Conservation (phyloP, 2,113 vertebrate genomes). For the Lontra canadensis region DNA sequence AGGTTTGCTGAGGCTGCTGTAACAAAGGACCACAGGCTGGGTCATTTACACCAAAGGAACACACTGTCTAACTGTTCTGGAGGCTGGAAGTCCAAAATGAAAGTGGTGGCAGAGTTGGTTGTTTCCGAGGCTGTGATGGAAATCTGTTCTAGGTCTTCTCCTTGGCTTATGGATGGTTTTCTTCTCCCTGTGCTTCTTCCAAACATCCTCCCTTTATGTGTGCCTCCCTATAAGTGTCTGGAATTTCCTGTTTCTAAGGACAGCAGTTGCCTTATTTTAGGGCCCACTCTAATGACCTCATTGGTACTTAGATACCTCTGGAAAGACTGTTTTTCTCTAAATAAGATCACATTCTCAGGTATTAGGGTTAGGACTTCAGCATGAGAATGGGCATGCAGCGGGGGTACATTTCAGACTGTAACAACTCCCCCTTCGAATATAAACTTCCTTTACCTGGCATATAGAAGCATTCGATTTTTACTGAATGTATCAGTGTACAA, state of each 20-base stretch:
- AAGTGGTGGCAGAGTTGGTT: not conserved
- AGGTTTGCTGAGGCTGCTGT: not conserved
- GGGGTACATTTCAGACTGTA: not conserved
- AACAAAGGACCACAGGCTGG: not conserved
- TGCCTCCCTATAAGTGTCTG: not conserved
- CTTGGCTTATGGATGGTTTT: rapidly evolving
- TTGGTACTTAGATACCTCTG: not conserved
- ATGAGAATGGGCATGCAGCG: not conserved
- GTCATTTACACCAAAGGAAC: not conserved
- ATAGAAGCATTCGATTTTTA: not conserved
- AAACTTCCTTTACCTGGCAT: not conserved
- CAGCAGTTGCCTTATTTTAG: not conserved
- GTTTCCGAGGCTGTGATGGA: not conserved
- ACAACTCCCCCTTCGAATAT: not conserved
- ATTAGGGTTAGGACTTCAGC: not conserved
- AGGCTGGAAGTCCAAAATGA: not conserved
- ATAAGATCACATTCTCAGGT: not conserved
- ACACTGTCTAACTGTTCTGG: not conserved
- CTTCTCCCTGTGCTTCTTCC: not conserved
- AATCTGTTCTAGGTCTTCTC: not conserved
- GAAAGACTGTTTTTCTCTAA: not conserved
- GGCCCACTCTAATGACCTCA: not conserved
- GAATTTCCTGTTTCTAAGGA: not conserved
- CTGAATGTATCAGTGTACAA: not conserved
- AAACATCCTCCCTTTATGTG: rapidly evolving